These are phyloP conservation scores for Notolabrus celidotus DNA, from an alignment of 2,797 vertebrate species.

Conservation along the genomic window DNA sequence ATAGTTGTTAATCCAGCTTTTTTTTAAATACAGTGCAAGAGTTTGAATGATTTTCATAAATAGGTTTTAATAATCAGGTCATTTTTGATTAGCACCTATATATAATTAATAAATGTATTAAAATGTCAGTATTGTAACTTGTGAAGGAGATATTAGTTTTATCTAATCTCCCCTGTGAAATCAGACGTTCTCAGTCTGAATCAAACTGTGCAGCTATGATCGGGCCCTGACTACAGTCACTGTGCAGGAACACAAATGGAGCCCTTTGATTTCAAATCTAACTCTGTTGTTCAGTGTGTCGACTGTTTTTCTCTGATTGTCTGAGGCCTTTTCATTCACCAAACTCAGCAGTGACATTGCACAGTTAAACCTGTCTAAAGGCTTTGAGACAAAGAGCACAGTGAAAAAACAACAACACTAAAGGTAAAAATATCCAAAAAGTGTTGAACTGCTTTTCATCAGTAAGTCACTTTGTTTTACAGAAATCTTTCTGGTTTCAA, in stretches of 20 bases:
- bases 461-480: neutral
- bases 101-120: neutral
- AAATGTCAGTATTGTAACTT: neutral
- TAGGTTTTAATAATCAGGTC: neutral
- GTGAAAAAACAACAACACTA: neutral
- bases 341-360: neutral
- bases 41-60: no score
- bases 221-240: conserved; percentile 18
- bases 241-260: conserved; percentile 9
- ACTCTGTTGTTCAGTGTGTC: neutral
- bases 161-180: conserved; percentile 11
- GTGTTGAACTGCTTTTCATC: neutral
- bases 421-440: neutral
- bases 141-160: conserved; percentile 6
- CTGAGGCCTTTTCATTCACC: conserved; percentile 30
- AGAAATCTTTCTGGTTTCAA: neutral
- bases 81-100: neutral
- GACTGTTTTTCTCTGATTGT: neutral
- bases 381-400: neutral
- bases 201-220: conserved; percentile 24
- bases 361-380: neutral
- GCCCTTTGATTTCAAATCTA: neutral
- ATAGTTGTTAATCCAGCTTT: no score
- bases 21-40: no score
- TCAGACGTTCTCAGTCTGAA: conserved; percentile 4